phyloP scores from a whole-genome alignment of 2,888 invertebrate species.

The Thalpophila matura region DNA sequence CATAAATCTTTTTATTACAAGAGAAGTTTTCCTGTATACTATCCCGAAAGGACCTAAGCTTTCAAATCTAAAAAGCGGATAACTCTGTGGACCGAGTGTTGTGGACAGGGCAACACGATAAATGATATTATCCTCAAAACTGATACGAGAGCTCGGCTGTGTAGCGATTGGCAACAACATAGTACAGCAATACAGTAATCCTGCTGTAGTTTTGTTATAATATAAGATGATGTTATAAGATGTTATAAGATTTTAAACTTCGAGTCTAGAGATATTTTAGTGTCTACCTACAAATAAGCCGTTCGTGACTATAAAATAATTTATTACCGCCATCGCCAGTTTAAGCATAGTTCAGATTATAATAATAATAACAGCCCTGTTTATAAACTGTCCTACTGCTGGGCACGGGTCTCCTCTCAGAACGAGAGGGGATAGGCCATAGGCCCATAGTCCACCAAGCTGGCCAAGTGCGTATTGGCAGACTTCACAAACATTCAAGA shows the following conservation, averaged over 20 bases:
- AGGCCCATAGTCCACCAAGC: no score
- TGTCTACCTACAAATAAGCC: neutral
- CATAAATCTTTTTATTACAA: conserved; percentile 51
- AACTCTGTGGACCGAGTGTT: conserved; percentile 54
- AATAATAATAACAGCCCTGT: no score
- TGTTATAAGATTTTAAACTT: conserved; percentile 7
- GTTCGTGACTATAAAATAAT: no score
- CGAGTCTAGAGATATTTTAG: neutral
- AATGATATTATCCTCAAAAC: conserved; percentile 61
- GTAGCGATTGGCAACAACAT: conserved; percentile 51
- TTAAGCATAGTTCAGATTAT: no score
- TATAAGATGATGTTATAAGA: conserved; percentile 7
- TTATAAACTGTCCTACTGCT: no score
- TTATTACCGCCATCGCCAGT: no score
- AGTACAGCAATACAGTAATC: conserved; percentile 36
- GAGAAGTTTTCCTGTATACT: conserved; percentile 50
- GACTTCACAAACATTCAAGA: no score
- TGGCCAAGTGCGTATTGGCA: no score
- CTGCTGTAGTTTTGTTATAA: neutral
- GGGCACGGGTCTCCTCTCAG: no score
- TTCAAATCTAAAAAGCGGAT: conserved; percentile 62
- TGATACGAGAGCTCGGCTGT: conserved; percentile 54
- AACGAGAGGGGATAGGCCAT: no score
- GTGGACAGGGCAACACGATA: conserved; percentile 63
- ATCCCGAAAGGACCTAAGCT: conserved; percentile 52